Percentiles rank a stretch among this genome's conserved stretches.
Conservation (phyloP, 1,140 invertebrate species). For the Geopemphigus sp. region DNA sequence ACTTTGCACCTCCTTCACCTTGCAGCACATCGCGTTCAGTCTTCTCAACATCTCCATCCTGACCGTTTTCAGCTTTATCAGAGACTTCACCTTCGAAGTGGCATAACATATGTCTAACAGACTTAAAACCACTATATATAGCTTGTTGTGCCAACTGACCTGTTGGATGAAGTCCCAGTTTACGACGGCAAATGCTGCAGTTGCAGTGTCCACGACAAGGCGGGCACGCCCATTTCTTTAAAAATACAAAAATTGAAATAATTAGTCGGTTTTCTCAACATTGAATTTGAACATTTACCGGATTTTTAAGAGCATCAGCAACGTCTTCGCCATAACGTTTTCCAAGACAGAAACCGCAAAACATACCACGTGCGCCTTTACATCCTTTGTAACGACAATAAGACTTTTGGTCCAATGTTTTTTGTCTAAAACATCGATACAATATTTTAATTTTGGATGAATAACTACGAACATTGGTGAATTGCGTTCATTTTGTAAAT, state of each 20-base stretch:
- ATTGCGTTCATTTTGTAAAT: not conserved
- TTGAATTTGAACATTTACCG: no score
- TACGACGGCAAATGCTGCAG: constrained; percentile 58
- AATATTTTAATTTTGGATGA: not conserved
- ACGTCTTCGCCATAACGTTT: constrained; percentile 55
- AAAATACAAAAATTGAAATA: constrained; percentile 28
- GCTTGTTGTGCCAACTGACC: constrained; percentile 56
- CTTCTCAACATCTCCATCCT: no score
- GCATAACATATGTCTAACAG: constrained; percentile 50
- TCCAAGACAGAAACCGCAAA: constrained; percentile 58
- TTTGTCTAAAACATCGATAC: constrained; percentile 54
- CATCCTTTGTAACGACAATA: constrained; percentile 57
- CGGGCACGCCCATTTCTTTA: constrained; percentile 57
- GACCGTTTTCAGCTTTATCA: no score
- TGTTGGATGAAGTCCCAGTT: constrained; percentile 57
- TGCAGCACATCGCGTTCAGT: no score
- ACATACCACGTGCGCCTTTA: constrained; percentile 58
- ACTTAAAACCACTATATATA: constrained; percentile 55
- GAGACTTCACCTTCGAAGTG: not conserved
- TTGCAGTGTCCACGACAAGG: constrained; percentile 58
- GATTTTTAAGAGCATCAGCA: no score
- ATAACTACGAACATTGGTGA: not conserved
- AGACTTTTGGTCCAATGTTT: constrained; percentile 59
- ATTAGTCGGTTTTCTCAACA: no score
- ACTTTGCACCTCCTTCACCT: no score